These are phyloP conservation scores for Macaca fascicularis DNA, from an alignment of 2,113 vertebrate species.

Conservation along the genomic window T2T-MFA8v1.1 NC_088389.1:121411001-121411500, in stretches of 20 bases:
- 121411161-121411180: neutral
- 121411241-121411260: neutral
- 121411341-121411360: fast-evolving
- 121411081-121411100: neutral
- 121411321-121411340: neutral
- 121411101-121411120: neutral
- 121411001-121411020: neutral
- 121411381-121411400: fast-evolving
- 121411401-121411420: fast-evolving
- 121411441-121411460: neutral
- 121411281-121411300: neutral
- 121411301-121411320: too few relatives aligned
- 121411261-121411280: neutral
- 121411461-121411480: too few relatives aligned
- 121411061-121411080: neutral
- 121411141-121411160: neutral
- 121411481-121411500: too few relatives aligned
- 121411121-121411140: neutral
- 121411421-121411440: neutral
- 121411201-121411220: neutral
- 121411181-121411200: neutral
- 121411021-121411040: neutral
- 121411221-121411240: fast-evolving
- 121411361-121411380: neutral
- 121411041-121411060: neutral